A percentile compares a stretch with the other conserved stretches of the same genome.
Conservation (phyloP, 2,113 vertebrate species). For the Myotis yumanensis region DNA sequence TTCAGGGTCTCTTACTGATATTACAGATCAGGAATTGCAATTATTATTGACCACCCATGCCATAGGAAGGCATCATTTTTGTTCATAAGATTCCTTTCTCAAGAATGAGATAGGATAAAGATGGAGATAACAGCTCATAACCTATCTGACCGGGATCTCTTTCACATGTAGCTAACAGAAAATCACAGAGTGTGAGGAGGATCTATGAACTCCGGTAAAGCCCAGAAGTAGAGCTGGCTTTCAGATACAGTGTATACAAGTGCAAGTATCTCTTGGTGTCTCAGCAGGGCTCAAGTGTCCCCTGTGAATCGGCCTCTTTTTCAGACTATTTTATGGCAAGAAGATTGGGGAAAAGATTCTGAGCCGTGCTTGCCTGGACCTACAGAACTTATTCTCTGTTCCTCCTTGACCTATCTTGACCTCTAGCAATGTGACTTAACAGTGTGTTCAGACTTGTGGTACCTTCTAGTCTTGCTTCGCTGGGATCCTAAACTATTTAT, state of each 20-base stretch:
- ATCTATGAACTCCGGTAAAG: background rate
- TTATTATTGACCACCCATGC: background rate
- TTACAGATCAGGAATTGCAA: background rate
- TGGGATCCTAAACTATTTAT: background rate
- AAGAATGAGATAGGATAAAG: background rate
- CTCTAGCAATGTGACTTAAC: background rate
- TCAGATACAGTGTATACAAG: background rate
- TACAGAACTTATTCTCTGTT: background rate
- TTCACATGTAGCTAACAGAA: background rate
- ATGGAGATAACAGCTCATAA: background rate
- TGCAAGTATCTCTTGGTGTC: background rate
- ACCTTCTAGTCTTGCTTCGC: background rate
- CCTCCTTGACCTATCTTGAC: background rate
- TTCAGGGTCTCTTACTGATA: constrained; percentile 6
- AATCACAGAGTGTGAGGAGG: background rate
- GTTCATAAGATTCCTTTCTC: constrained; percentile 14
- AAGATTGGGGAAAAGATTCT: background rate
- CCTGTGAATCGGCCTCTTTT: background rate
- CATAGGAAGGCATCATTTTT: background rate
- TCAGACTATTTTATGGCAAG: background rate
- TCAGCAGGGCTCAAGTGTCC: background rate
- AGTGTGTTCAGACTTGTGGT: background rate
- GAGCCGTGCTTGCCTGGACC: background rate
- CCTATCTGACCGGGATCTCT: background rate
- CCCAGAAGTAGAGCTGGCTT: background rate